Percentiles rank a stretch among this genome's conserved stretches.
phyloP scores from a whole-genome alignment of 2,113 vertebrate species.

The Tachuris rubrigastra region DNA sequence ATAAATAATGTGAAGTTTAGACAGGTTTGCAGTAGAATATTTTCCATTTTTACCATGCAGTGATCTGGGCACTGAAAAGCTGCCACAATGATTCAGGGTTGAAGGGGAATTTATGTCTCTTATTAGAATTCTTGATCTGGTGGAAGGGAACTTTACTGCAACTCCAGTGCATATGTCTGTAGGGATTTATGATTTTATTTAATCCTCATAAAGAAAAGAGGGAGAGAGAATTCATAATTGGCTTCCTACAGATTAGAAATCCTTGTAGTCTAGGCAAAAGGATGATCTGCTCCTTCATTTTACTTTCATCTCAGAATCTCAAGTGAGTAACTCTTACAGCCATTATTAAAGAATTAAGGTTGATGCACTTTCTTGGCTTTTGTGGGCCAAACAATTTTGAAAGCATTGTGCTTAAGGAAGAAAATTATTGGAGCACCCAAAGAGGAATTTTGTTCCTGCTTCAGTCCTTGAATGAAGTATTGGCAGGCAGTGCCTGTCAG shows the following conservation, averaged over 20 bases:
- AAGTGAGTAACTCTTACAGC: not conserved
- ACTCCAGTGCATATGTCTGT: not conserved
- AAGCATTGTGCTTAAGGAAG: not conserved
- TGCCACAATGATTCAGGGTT: conserved; percentile 1
- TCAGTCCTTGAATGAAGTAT: not conserved
- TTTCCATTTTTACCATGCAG: not conserved
- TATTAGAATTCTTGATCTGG: conserved; percentile 34
- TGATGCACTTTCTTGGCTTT: not conserved
- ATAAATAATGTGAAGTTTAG: conserved; percentile 39
- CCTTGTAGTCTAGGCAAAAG: not conserved
- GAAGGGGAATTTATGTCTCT: conserved; percentile 12
- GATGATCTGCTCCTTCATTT: not conserved
- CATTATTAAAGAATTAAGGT: conserved; percentile 2
- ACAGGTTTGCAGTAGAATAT: conserved; percentile 23
- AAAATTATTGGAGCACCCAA: not conserved
- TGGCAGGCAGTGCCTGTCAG: accelerated
- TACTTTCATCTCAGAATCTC: conserved; percentile 33
- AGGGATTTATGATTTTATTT: conserved; percentile 26
- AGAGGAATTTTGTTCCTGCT: not conserved
- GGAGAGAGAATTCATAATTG: not conserved
- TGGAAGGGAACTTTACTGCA: not conserved
- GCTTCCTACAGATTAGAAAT: conserved; percentile 4
- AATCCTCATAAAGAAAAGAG: conserved; percentile 3
- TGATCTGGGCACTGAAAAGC: not conserved
- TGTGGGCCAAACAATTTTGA: not conserved